Evolutionary conservation across 1,140 invertebrate genomes (phyloP), one percentile per base, ranked within the genome.

Genomic region (Megathymus violae): DNA sequence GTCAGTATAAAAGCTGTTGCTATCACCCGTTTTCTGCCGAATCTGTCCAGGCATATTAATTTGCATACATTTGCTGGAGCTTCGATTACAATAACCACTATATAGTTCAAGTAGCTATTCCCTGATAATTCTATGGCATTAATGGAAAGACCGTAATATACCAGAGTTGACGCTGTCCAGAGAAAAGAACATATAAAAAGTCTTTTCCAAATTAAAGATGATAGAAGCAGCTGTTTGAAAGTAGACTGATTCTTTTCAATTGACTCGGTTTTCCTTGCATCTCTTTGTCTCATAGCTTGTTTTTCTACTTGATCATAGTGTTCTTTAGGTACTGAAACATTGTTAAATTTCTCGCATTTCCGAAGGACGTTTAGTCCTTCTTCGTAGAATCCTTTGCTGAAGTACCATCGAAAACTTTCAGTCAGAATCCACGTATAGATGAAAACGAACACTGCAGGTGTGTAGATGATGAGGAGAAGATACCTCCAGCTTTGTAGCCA

Each of bases 81-180:
- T 72, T 94, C 93, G 16, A 94, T 92, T 0, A 92, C 66, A 5
- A 92, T 79, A 1, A 94, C 92, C 5, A 93, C 88, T 16, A 93
- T 92, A 61, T 94, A 93, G 70, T 93, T 93, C 59, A 91, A 54
- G 71, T 94, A 94, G 62, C 93, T 93, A 68, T 95, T 93, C 7
- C 94, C 94, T 11, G 92, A 94, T 13, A 95, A 82, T 51, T 94
- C 93, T 62, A 94, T 94, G 0, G 94, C 93, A 54, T 95, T 95
- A 15, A 95, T 92, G 0, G 96, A 96, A 7, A 97, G 82, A 1
- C 96, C 96, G 69, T 97, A 97, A 79, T 96, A 97, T 3, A 96
- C 93, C 58, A 97, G 92, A 10, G 94, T 94, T 61, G 94, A 94
- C 1, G 94, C 93, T 3, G 94, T 91, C 95, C 94, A 96, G 65